Evolutionary conservation across 2,797 vertebrate genomes (phyloP).

Genomic region (Sebastes vulpes): DNA sequence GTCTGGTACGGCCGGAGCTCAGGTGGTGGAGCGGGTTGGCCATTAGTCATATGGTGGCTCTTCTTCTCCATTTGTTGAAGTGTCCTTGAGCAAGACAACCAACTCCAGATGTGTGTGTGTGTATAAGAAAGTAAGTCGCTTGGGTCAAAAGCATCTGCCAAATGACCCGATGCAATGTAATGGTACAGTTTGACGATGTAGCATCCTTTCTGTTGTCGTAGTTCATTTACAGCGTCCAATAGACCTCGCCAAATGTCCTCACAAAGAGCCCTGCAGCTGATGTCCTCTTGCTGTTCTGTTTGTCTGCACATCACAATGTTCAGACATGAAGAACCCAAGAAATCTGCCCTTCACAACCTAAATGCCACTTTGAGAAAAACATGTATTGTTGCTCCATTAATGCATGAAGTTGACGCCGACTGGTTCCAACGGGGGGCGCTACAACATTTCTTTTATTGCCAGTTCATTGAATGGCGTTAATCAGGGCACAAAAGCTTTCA

Average conservation of each 20-base stretch:
- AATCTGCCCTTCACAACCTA: background rate
- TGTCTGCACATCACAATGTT: constrained; percentile 1
- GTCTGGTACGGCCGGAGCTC: background rate
- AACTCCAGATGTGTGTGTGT: background rate
- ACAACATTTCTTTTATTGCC: constrained; percentile 21
- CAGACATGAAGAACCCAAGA: background rate
- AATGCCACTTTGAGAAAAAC: background rate
- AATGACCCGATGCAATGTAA: background rate
- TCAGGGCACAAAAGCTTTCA: constrained; percentile 11
- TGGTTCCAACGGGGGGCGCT: background rate
- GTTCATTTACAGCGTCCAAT: background rate
- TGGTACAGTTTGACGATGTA: background rate
- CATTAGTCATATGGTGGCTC: constrained; percentile 4
- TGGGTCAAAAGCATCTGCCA: background rate
- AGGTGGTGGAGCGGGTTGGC: background rate
- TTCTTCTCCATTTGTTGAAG: background rate
- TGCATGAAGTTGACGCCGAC: background rate
- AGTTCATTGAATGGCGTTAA: constrained; percentile 2
- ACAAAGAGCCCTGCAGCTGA: background rate
- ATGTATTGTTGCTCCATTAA: background rate
- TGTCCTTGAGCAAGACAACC: background rate
- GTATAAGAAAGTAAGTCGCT: background rate
- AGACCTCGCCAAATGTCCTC: background rate
- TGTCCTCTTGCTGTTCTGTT: background rate
- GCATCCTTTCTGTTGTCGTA: background rate